These are phyloP conservation scores for Aphodius granarius DNA, from an alignment of 2,888 invertebrate species.

Conservation along the genomic window DNA sequence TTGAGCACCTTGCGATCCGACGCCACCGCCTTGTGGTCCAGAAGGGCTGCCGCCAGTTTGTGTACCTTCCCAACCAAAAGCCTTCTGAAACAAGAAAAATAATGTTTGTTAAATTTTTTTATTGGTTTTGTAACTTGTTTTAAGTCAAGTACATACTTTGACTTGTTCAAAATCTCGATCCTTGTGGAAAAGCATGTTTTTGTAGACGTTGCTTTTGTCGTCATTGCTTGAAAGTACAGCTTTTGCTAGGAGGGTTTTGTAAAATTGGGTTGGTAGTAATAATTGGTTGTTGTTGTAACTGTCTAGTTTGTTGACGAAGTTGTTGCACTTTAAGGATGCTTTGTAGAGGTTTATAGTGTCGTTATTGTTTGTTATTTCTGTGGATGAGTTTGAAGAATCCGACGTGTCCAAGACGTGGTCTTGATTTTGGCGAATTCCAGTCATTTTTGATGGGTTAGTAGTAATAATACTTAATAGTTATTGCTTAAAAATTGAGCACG, in stretches of 20 bases:
- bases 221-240: conserved; percentile 62
- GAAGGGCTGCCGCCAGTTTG: conserved; percentile 57
- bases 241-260: conserved; percentile 76
- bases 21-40: conserved; percentile 58
- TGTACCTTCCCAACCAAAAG: conserved; percentile 54
- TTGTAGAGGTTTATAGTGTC: conserved; percentile 31
- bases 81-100: conserved; percentile 60
- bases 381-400: conserved; percentile 51
- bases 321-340: conserved; percentile 47
- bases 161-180: conserved; percentile 55
- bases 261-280: conserved; percentile 74
- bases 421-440: conserved; percentile 46
- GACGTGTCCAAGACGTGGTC: conserved; percentile 49
- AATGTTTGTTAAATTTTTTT: conserved; percentile 3
- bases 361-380: conserved; percentile 37
- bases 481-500: not conserved
- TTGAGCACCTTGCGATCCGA: conserved; percentile 68
- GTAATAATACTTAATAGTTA: not conserved
- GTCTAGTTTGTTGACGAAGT: conserved; percentile 53
- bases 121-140: not conserved
- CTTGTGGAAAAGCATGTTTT: conserved; percentile 53
- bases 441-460: conserved; percentile 38
- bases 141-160: conserved; percentile 18
- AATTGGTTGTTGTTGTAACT: conserved; percentile 54
- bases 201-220: conserved; percentile 52